A percentile compares a stretch with the other conserved stretches of the same genome.
phyloP scores from a whole-genome alignment of 2,888 invertebrate genomes.

The Sceliomorpha sp. region DNA sequence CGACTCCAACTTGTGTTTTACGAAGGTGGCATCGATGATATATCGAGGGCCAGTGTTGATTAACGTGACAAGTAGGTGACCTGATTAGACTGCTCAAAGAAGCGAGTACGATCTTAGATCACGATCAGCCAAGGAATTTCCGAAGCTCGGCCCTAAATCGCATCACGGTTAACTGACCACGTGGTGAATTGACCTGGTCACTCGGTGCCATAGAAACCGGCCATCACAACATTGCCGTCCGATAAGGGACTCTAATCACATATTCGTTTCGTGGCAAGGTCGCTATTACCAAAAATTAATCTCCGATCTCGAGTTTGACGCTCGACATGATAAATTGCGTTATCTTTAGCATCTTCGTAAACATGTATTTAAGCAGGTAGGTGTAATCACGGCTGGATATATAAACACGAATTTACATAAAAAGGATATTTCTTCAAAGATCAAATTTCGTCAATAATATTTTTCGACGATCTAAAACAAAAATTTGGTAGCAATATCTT shows the following conservation, averaged over 20 bases:
- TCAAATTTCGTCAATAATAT: too few species aligned
- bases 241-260: slow-evolving; percentile 60
- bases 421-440: too few species aligned
- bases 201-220: slow-evolving; percentile 74
- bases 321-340: too few species aligned
- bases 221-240: slow-evolving; percentile 70
- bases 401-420: too few species aligned
- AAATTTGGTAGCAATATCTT: too few species aligned
- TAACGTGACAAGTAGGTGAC: slow-evolving; percentile 57
- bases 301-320: background rate
- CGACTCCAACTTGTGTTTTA: slow-evolving; percentile 24
- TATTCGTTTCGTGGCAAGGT: slow-evolving; percentile 70
- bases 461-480: too few species aligned
- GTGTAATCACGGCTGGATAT: too few species aligned
- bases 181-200: slow-evolving; percentile 79
- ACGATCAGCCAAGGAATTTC: slow-evolving; percentile 49
- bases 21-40: slow-evolving; percentile 39
- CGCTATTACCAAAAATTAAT: slow-evolving; percentile 42
- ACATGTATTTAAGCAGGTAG: too few species aligned
- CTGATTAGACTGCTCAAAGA: slow-evolving; percentile 43
- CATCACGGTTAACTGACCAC: slow-evolving; percentile 71
- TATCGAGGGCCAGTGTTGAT: slow-evolving; percentile 55
- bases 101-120: slow-evolving; percentile 61
- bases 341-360: too few species aligned
- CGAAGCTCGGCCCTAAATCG: slow-evolving; percentile 37